Conservation (phyloP, 2,113 vertebrate species). For the Corythaeola cristata region DNA sequence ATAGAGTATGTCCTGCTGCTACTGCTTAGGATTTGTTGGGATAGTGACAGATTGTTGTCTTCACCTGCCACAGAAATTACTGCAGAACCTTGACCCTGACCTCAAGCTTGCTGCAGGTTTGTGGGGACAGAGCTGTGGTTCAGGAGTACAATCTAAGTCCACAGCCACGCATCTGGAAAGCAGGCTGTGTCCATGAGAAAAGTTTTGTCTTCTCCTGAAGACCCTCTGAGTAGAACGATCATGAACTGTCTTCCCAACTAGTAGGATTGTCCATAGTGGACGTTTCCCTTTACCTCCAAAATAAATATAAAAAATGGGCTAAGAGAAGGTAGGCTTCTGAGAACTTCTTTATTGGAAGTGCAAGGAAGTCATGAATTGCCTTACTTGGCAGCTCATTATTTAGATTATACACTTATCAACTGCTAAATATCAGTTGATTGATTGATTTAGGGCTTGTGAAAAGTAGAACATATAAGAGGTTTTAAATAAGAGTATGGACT, state of each 20-base stretch:
- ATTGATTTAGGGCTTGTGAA: not conserved
- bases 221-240: not conserved
- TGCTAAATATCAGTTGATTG: not conserved
- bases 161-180: not conserved
- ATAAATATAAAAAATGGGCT: not conserved
- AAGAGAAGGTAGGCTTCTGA: not conserved
- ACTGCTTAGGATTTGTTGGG: not conserved
- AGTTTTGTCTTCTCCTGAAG: not conserved
- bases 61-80: not conserved
- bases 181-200: not conserved
- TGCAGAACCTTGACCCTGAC: not conserved
- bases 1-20: not conserved
- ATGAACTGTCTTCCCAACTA: not conserved
- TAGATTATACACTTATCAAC: not conserved
- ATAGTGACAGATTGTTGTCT: not conserved
- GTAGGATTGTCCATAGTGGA: not conserved
- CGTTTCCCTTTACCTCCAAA: not conserved
- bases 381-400: not conserved
- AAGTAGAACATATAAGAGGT: not conserved
- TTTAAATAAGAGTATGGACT: not conserved
- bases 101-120: not conserved
- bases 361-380: not conserved
- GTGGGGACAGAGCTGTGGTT: not conserved
- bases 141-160: not conserved
- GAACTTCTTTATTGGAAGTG: not conserved